phyloP scores from a whole-genome alignment of 2,113 vertebrate species.

The Etheostoma spectabile region DNA sequence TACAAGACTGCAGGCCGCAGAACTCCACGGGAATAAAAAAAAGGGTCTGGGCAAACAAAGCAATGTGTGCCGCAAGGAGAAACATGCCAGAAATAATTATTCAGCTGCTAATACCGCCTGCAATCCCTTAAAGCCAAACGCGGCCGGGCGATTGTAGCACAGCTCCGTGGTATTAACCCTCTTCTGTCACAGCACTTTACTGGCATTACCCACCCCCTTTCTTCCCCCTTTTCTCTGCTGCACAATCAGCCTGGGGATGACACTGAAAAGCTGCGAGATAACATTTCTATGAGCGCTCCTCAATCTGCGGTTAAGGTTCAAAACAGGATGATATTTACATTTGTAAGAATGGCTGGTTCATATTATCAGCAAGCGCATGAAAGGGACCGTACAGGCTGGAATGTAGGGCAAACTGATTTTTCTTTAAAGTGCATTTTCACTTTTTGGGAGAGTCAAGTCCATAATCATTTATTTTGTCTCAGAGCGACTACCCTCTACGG shows the following conservation, averaged over 20 bases:
- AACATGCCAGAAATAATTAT: constrained; percentile 76
- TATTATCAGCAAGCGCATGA: constrained; percentile 44
- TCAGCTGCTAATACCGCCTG: constrained; percentile 71
- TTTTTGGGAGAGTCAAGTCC: constrained; percentile 28
- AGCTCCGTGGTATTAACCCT: constrained; percentile 64
- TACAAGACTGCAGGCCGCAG: constrained; percentile 46
- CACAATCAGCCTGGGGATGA: constrained; percentile 62
- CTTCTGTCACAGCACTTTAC: constrained; percentile 65
- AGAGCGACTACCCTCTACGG: background rate
- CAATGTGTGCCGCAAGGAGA: constrained; percentile 37
- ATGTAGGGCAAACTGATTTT: constrained; percentile 66
- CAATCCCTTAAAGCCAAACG: constrained; percentile 68
- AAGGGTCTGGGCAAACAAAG: constrained; percentile 14
- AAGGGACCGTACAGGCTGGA: constrained; percentile 61
- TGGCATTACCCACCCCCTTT: constrained; percentile 51
- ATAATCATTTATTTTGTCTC: constrained; percentile 18
- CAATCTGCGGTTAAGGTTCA: constrained; percentile 31
- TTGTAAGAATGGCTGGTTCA: constrained; percentile 34
- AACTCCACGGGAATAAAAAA: constrained; percentile 41
- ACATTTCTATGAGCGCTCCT: constrained; percentile 34
- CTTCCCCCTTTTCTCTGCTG: constrained; percentile 41
- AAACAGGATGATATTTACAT: constrained; percentile 52
- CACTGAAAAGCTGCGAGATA: constrained; percentile 58
- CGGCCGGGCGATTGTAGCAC: constrained; percentile 55
- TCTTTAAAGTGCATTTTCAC: constrained; percentile 73